Conservation (phyloP, 2,113 vertebrate species). For the Trochalopteron elliotii region DNA sequence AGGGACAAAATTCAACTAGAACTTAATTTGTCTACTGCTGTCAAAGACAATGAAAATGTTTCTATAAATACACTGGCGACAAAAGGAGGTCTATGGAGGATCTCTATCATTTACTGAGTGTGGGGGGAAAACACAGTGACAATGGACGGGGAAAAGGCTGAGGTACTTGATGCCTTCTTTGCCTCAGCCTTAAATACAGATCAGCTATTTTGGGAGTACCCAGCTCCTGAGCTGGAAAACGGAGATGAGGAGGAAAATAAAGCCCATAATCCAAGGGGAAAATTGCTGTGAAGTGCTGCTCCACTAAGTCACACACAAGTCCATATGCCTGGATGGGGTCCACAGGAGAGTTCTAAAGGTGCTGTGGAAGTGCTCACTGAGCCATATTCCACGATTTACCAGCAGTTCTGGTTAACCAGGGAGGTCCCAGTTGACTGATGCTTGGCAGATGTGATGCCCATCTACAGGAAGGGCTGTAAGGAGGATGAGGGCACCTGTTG, state of each 20-base stretch:
- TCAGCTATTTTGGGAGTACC: not conserved
- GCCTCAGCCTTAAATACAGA: not conserved
- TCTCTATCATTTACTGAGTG: not conserved
- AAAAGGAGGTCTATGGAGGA: not conserved
- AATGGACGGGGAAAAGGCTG: not conserved
- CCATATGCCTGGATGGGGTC: not conserved
- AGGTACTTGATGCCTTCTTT: not conserved
- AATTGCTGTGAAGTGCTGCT: not conserved
- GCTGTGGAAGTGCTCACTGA: not conserved
- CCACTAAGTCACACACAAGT: not conserved
- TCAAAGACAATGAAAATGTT: not conserved
- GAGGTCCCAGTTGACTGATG: not conserved
- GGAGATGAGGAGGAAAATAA: not conserved
- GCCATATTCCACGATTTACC: not conserved
- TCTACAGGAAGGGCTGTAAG: not conserved
- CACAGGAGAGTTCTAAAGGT: too few species aligned
- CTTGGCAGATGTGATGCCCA: not conserved
- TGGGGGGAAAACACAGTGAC: not conserved
- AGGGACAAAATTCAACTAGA: not conserved
- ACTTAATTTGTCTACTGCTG: not conserved
- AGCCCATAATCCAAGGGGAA: not conserved
- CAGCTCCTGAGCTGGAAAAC: not conserved
- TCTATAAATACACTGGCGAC: not conserved
- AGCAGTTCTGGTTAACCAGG: not conserved
- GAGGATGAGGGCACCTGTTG: too few species aligned